Evolutionary conservation across 2,888 invertebrate genomes (phyloP), one percentile per base, ranked within the genome.

Genomic region (Dicyrtomina minuta): DNA sequence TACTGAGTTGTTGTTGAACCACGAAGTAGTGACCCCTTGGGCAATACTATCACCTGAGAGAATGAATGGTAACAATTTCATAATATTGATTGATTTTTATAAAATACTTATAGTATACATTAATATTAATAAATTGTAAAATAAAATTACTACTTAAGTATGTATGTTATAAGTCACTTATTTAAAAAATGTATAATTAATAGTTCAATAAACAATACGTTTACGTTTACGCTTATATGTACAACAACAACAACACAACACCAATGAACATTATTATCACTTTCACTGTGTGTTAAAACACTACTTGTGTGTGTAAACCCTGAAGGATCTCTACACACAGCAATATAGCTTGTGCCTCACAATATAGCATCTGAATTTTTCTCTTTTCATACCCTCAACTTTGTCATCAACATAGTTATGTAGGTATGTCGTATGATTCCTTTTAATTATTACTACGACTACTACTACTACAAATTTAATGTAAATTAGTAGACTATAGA

Each of bases 11-110:
- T 46, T 68, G 68, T 26, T 41, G 68, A 61, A 43, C 44, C 59
- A 68, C 68, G 60, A 51, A 53, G 55, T 53, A 33, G 60, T 51
- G 68, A 68, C 41, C 49, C 60, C 51, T 68, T 74, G 65, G 71
- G 71, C 68, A 71, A 43, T 68, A 72, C 61, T 74, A 72, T 62
- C 65, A 74, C 74, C 74, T 74, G 74, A 73, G 73, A 71, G 69
- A 71, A 53, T 60, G 59, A 33, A 33, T 33, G 33, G 33, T 33
- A 33, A 27, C 51, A 67, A 68, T 44, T 49, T 43, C 46, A 55
- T 55, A 24, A 55, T 27, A 55, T 26, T 26, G 12, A 55, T 55
- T 15, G 43, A 39, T 60, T 60, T 44, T 4, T 24, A 43, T 22
- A 22, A 2, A 13, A 53, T 60, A 60, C 24, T 24, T 43, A 44